A percentile compares a stretch with the other conserved stretches of the same genome.
Conservation (phyloP, 2,113 vertebrate genomes). For the Panthera leo region DNA sequence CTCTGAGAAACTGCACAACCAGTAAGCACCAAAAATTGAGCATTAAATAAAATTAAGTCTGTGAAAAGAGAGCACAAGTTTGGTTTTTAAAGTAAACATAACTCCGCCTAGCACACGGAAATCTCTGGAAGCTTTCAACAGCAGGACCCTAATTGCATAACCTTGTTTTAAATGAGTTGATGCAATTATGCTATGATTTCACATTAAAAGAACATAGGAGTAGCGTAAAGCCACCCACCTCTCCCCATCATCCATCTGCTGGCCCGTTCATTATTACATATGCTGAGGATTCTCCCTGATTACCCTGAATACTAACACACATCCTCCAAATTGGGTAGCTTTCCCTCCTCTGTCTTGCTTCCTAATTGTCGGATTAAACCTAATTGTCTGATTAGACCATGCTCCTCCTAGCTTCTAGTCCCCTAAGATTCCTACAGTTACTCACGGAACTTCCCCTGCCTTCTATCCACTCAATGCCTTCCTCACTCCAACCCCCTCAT, state of each 20-base stretch:
- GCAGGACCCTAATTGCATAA: constrained; percentile 63
- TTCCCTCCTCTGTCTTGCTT: background rate
- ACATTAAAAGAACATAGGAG: constrained; percentile 77
- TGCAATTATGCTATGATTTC: constrained; percentile 76
- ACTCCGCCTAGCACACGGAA: background rate
- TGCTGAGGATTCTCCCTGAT: background rate
- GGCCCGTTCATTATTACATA: constrained; percentile 51
- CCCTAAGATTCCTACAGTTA: too few species aligned
- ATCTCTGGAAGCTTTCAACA: constrained; percentile 61
- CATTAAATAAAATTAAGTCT: constrained; percentile 51
- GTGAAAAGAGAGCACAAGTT: constrained; percentile 41
- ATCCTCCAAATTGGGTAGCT: background rate
- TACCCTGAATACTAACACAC: background rate
- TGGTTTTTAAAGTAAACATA: constrained; percentile 43
- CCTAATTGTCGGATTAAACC: background rate
- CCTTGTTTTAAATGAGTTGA: constrained; percentile 69
- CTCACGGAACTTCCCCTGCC: background rate
- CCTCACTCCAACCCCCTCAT: background rate
- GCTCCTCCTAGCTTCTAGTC: background rate
- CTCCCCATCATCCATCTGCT: constrained; percentile 76
- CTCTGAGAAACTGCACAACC: constrained; percentile 26
- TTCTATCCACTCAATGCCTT: background rate
- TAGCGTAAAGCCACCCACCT: constrained; percentile 64
- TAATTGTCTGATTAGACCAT: background rate
- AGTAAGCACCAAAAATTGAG: constrained; percentile 49